Conservation (phyloP, 2,888 invertebrate species). For the Corythucha ciliata region DNA sequence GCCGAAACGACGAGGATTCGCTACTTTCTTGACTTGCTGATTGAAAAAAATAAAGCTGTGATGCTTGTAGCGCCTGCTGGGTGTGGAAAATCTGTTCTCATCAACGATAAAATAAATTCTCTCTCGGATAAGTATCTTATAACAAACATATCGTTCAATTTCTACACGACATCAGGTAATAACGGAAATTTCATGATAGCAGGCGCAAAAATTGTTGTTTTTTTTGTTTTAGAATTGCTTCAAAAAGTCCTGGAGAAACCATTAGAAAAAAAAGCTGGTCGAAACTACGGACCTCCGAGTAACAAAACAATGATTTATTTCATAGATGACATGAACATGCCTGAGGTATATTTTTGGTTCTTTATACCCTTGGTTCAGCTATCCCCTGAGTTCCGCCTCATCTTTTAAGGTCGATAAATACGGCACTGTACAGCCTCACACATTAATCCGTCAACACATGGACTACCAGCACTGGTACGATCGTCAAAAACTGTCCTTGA, state of each 20-base stretch:
- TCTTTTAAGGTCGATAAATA: conserved; percentile 73
- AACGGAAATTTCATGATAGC: conserved; percentile 15
- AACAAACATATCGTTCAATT: conserved; percentile 87
- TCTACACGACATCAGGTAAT: conserved; percentile 81
- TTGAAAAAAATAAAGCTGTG: conserved; percentile 67
- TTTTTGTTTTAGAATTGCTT: conserved; percentile 57
- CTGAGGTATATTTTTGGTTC: too few relatives aligned
- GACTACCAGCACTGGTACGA: conserved; percentile 97
- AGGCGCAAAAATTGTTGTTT: too few relatives aligned
- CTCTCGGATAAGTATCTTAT: conserved; percentile 69
- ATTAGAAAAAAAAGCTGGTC: conserved; percentile 88
- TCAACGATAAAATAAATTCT: conserved; percentile 67
- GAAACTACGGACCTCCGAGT: conserved; percentile 89
- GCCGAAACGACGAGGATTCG: conserved; percentile 78
- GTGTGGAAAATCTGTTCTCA: conserved; percentile 85
- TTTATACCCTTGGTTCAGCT: too few relatives aligned
- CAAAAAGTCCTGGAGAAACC: conserved; percentile 82
- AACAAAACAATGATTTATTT: conserved; percentile 86
- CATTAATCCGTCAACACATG: conserved; percentile 82
- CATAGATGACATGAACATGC: conserved; percentile 95
- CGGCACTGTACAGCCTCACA: conserved; percentile 92
- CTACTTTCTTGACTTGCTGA: conserved; percentile 78
- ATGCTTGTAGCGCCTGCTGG: conserved; percentile 88
- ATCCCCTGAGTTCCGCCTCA: too few relatives aligned
- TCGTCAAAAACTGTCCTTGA: conserved; percentile 68